phyloP scores from a whole-genome alignment of 2,888 invertebrate species.

The Hyppa rectilinea region DNA sequence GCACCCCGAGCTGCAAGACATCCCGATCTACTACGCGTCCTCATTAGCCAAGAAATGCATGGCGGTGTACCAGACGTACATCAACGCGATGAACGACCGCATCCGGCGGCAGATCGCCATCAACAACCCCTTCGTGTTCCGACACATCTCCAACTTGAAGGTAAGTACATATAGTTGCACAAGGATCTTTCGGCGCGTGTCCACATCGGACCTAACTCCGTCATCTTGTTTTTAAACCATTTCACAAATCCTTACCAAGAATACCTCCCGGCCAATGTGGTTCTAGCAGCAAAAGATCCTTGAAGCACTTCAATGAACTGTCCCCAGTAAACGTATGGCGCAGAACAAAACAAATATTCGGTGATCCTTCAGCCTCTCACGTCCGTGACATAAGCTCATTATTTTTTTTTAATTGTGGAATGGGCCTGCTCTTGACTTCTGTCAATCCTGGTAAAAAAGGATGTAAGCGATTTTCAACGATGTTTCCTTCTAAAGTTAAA shows the following conservation, averaged over 20 bases:
- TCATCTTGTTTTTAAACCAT: too few species aligned
- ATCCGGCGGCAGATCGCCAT: conserved; percentile 99
- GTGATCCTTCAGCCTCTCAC: too few species aligned
- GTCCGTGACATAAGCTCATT: too few species aligned
- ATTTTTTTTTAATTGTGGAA: too few species aligned
- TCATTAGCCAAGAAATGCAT: conserved; percentile 99
- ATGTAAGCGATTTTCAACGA: not conserved
- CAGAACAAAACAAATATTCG: too few species aligned
- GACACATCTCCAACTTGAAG: conserved; percentile 98
- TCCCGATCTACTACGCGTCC: conserved; percentile 99
- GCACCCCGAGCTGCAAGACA: conserved; percentile 99
- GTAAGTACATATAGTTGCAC: conserved; percentile 77
- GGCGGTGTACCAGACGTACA: conserved; percentile 99
- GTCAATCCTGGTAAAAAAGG: too few species aligned
- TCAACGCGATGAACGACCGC: conserved; percentile 99
- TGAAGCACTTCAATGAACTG: not conserved
- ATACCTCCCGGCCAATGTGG: not conserved
- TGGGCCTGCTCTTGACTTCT: too few species aligned
- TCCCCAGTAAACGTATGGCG: not conserved
- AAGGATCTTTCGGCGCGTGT: not conserved
- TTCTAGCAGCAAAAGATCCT: not conserved
- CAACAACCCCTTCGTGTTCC: conserved; percentile 99
- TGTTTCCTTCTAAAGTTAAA: not conserved
- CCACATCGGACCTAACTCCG: not conserved
- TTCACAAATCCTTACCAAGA: too few species aligned